Base-by-base conservation (phyloP, 2,888 invertebrate species). In the Polia nebulosa region DNA sequence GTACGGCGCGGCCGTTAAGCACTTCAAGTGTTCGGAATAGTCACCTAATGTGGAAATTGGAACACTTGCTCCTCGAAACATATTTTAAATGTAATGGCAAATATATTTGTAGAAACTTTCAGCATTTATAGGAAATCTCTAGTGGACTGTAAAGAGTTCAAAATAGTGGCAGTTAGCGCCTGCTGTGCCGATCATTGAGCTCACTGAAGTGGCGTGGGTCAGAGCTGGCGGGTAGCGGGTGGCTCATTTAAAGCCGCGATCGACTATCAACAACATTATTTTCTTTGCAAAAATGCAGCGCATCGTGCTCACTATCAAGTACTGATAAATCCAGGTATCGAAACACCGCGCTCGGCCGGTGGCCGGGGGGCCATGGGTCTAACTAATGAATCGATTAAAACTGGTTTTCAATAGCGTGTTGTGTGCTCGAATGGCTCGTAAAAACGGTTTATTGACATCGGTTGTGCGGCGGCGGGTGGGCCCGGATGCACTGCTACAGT, bases 311-410 rank as follows among this genome's bases (percentile, higher is more conserved):
- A 25, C 20, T 47, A 53, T 49, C 22, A 27, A 52, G n/a, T 72
- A 27, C 41, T 56, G 39, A 72, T 66, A 59, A 71, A 58, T 64
- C 25, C 58, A 25, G 29, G 36, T 44, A 47, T 63, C 45, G 58
- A 45, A 52, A 49, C 6, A 22, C 6, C 17, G 45, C 51, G 64
- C 34, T 34, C 32, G 17, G n/a, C 13, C 15, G 25, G 25, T 39
- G 15, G 13, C 45, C 20, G 49, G 34, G 34, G 45, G 34, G 34
- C 20, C 49, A 57, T n/a, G n/a, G 53, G 45, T 70, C 59, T 65
- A 59, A 59, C 39, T 55, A 75, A 76, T 75, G 55, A 75, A 69
- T 64, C 52, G 52, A 69, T 75, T 69, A 64, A 69, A 44, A 61
- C 55, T 75, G 45, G 53, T 41, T 75, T 75, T 62, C 70, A 62